Evolutionary conservation across 1,140 invertebrate species (phyloP), one percentile per base, ranked within the genome.

Genomic region (Varroa destructor): DNA sequence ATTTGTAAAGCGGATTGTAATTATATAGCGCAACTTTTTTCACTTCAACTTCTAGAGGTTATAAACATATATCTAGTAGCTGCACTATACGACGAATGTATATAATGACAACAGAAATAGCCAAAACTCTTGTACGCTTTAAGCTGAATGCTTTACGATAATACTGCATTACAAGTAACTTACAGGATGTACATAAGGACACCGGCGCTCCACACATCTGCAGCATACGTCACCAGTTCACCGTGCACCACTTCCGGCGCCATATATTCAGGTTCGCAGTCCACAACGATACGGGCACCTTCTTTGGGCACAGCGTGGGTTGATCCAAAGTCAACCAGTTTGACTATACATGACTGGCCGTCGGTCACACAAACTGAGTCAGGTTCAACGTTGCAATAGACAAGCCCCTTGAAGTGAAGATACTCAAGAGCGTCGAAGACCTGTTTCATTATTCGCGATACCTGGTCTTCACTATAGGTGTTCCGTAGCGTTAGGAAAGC

Each of bases 341-440:
- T 98, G 1, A 98, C 84, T 74, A 82, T 80, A 4, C 92, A 84
- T 37, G 87, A 87, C 74, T 89, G 84, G 3, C 92, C 86, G 0
- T 89, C 89, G 1, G 87, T 86, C 87, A 97, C 93, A 0, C 98
- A 90, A n/a, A 98, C 84, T 79, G 97, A 98, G 76, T 94, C 91
- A 0, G 95, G 95, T 79, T 97, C 91, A 25, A 99, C 81, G 79
- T 98, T 90, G 42, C 98, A 80, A 80, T 97, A 91, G 74, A 89
- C 89, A 74, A 90, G 87, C 0, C 90, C 91, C 77, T 89, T 83
- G 88, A 92, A 93, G 78, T 97, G 93, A 6, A 97, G 81, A 78
- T 95, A 97, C 77, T 94, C 89, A 6, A 94, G 78, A 0, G 85
- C 91, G 78, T 94, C 90, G 54, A 94, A 79, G 1, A 93, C 82